These are phyloP conservation scores for Lasius fuliginosus DNA, from an alignment of 2,888 invertebrate species.

Conservation along the genomic window DNA sequence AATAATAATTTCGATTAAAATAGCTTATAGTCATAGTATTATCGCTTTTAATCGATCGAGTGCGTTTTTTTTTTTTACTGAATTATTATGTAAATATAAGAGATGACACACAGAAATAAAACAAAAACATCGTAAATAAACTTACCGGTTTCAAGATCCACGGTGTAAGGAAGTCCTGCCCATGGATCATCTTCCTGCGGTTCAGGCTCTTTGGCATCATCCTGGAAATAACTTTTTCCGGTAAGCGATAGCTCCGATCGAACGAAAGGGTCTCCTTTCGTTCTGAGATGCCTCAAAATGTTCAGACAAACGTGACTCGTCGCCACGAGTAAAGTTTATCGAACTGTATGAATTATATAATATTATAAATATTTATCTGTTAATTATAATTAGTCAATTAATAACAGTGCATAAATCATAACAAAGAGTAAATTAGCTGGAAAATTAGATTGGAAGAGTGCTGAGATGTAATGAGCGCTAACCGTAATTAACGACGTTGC, in stretches of 20 bases:
- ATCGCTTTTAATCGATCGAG: not conserved
- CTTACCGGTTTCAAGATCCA: slow-evolving; percentile 96
- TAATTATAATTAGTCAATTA: slow-evolving; percentile 49
- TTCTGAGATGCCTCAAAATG: not conserved
- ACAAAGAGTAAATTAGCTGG: slow-evolving; percentile 55
- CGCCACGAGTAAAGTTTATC: not conserved
- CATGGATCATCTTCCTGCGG: slow-evolving; percentile 90
- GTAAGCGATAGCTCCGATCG: slow-evolving; percentile 31
- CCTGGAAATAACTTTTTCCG: slow-evolving; percentile 78
- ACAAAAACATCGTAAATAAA: slow-evolving; percentile 66
- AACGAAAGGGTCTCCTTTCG: not conserved
- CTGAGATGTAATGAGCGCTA: slow-evolving; percentile 42
- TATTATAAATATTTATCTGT: slow-evolving; percentile 1
- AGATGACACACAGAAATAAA: not conserved
- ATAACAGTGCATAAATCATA: slow-evolving; percentile 36
- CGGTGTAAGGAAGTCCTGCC: slow-evolving; percentile 94
- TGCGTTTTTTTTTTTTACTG: not conserved
- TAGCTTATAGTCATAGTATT: not conserved
- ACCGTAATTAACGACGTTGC: slow-evolving; percentile 56
- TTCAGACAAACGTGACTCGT: not conserved
- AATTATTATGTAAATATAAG: slow-evolving; percentile 1
- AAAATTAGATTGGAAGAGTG: slow-evolving; percentile 59
- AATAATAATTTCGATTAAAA: not conserved
- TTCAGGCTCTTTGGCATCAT: slow-evolving; percentile 80
- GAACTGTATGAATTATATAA: not conserved